These are phyloP conservation scores for Tyrannus savana DNA, from an alignment of 2,113 vertebrate species.

Conservation along the genomic window DNA sequence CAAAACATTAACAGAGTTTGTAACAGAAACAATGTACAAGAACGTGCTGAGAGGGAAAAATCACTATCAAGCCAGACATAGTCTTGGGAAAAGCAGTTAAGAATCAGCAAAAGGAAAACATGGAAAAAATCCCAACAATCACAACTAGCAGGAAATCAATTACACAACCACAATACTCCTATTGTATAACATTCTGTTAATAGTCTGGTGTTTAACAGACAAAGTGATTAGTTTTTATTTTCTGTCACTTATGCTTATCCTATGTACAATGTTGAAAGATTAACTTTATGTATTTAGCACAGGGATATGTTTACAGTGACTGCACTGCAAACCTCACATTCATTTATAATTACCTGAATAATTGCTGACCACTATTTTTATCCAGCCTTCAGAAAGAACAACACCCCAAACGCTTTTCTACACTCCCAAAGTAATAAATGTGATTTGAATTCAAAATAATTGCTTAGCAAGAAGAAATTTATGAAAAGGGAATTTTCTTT, in stretches of 20 bases:
- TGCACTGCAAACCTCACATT: not conserved
- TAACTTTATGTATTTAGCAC: not conserved
- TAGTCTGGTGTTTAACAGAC: not conserved
- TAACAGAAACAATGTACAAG: not conserved
- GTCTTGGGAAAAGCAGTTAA: not conserved
- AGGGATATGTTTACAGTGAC: not conserved
- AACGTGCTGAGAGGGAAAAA: not conserved
- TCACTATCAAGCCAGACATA: not conserved
- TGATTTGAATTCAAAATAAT: not conserved
- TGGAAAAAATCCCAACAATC: not conserved
- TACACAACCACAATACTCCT: not conserved
- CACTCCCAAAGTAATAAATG: not conserved
- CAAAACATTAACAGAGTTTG: not conserved
- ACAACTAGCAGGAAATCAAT: not conserved
- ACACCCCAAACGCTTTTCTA: not conserved
- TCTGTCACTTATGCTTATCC: not conserved
- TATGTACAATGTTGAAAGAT: not conserved
- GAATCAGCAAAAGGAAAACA: not conserved
- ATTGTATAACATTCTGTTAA: not conserved
- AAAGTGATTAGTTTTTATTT: not conserved
- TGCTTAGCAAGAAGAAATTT: not conserved
- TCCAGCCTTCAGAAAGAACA: not conserved
- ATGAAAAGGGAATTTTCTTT: not conserved
- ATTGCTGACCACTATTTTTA: not conserved
- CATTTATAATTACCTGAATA: not conserved